Conservation (phyloP, 1,140 invertebrate genomes). For the Mercenaria mercenaria region DNA sequence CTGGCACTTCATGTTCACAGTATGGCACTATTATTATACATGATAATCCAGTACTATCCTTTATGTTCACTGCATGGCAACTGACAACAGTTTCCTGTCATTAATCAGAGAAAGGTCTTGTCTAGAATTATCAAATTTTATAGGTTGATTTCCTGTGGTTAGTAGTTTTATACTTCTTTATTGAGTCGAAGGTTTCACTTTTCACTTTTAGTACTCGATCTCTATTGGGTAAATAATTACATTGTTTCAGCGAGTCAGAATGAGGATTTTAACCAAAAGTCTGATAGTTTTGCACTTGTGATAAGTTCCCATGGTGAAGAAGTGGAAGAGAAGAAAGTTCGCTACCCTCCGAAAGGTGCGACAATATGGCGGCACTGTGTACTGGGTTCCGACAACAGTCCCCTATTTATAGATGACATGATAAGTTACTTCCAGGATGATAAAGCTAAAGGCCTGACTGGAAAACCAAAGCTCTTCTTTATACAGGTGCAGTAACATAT, state of each 20-base stretch:
- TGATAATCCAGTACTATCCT: too few relatives aligned
- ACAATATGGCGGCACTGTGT: not conserved
- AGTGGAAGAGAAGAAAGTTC: not conserved
- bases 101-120: too few relatives aligned
- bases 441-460: not conserved
- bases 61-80: too few relatives aligned
- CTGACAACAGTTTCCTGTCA: too few relatives aligned
- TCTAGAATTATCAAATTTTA: too few relatives aligned
- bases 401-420: not conserved
- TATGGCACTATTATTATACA: too few relatives aligned
- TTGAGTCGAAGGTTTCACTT: too few relatives aligned
- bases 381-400: not conserved
- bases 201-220: too few relatives aligned
- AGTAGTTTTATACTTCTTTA: too few relatives aligned
- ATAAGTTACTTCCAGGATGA: not conserved
- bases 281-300: not conserved
- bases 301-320: constrained; percentile 12
- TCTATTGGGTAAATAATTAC: too few relatives aligned
- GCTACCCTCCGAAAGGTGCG: not conserved
- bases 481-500: not conserved
- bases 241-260: not conserved
- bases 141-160: too few relatives aligned
- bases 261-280: not conserved
- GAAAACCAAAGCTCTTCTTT: not conserved
- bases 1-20: too few relatives aligned